Evolutionary conservation across 2,888 invertebrate species (phyloP).

Genomic region (Ichneumon xanthorius): DNA sequence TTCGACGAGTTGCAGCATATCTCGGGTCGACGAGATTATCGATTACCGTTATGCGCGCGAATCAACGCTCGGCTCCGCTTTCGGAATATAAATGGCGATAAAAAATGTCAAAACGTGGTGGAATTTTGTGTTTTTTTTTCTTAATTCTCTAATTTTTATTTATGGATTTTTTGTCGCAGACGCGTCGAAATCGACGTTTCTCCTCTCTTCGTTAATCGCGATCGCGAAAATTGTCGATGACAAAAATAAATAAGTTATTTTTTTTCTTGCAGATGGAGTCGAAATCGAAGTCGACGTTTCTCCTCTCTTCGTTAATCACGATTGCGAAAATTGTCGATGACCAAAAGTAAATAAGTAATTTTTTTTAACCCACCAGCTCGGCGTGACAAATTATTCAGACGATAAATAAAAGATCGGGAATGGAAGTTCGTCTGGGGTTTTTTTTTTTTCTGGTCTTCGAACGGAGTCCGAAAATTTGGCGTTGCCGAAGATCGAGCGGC

Average conservation of each 20-base stretch:
- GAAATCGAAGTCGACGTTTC: neutral
- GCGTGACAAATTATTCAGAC: neutral
- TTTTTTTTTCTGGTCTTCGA: constrained; percentile 69
- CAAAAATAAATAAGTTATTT: too few species aligned
- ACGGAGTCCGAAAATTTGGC: constrained; percentile 53
- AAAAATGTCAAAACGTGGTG: neutral
- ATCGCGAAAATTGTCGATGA: too few species aligned
- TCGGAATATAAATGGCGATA: neutral
- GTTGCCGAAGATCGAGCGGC: neutral
- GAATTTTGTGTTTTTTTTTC: too few species aligned
- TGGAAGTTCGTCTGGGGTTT: constrained; percentile 68
- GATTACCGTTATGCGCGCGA: constrained; percentile 24
- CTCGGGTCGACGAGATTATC: constrained; percentile 60
- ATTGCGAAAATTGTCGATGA: constrained; percentile 25
- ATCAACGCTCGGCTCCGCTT: neutral
- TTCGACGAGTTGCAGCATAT: constrained; percentile 52
- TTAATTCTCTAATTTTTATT: too few species aligned
- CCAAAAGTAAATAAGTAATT: neutral
- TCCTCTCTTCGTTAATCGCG: too few species aligned
- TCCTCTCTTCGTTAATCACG: too few species aligned
- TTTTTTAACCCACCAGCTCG: too few species aligned
- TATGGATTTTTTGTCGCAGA: too few species aligned
- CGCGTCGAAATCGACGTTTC: too few species aligned
- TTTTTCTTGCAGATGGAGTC: neutral
- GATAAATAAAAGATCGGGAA: constrained; percentile 53